These are phyloP conservation scores for Stomorhina lunata DNA, from an alignment of 2,888 invertebrate species.

Conservation along the genomic window DNA sequence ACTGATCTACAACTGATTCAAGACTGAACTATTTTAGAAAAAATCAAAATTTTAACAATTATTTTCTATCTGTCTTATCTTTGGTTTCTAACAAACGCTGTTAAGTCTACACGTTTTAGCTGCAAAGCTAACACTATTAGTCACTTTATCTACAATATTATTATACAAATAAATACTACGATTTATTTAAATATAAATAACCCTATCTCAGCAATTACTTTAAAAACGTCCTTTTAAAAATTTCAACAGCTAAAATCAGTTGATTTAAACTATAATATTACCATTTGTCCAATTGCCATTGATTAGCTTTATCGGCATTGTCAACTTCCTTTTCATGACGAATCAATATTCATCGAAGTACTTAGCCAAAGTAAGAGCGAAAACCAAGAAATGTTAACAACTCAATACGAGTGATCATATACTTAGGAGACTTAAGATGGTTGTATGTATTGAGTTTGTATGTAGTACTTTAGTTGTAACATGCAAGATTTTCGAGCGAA, in stretches of 20 bases:
- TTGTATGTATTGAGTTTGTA: no score
- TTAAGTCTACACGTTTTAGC: neutral
- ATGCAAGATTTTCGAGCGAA: no score
- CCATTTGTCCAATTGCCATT: slow-evolving; percentile 11
- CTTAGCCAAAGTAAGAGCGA: neutral
- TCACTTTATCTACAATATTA: neutral
- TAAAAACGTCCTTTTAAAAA: neutral
- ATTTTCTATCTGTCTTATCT: slow-evolving; percentile 16
- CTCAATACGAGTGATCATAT: neutral
- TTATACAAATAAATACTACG: neutral
- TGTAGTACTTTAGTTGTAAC: no score
- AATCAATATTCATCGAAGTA: slow-evolving; percentile 17
- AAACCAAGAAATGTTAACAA: neutral
- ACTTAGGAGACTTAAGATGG: no score
- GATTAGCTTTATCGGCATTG: slow-evolving; percentile 44
- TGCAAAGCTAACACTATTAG: slow-evolving; percentile 1
- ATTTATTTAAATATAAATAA: neutral
- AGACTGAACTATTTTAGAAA: no score
- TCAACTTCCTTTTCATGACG: slow-evolving; percentile 58
- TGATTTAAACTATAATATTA: slow-evolving; percentile 4
- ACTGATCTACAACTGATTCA: no score
- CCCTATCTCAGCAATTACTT: neutral
- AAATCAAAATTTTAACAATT: no score
- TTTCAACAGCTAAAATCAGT: neutral
- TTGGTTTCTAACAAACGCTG: neutral